A percentile compares a stretch with the other conserved stretches of the same genome.
These are phyloP conservation scores for Sus cebifrons DNA, from an alignment of 2,797 vertebrate species.

Conservation along the genomic window DNA sequence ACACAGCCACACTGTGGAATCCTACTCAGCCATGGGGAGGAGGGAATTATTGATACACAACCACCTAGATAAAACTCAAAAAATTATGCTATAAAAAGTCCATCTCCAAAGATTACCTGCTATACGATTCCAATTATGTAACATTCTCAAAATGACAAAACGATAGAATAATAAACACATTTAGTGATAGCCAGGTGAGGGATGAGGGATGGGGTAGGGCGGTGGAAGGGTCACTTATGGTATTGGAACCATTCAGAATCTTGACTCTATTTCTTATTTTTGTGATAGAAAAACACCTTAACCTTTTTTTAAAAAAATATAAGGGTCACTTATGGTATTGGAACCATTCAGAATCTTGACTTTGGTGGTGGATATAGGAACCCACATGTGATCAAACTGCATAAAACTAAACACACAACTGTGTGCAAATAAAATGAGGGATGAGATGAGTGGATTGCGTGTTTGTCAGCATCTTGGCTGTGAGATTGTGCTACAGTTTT, in stretches of 20 bases:
- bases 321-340: too few species aligned
- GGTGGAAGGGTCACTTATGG: background rate
- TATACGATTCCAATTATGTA: background rate
- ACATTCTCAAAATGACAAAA: background rate
- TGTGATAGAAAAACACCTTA: too few species aligned
- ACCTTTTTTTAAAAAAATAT: too few species aligned
- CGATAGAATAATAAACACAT: background rate
- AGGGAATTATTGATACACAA: background rate
- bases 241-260: background rate
- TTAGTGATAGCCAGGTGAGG: too few species aligned
- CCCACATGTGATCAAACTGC: background rate
- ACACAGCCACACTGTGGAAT: rapidly evolving
- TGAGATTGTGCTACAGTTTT: background rate
- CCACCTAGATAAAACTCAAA: background rate
- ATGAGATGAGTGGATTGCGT: background rate
- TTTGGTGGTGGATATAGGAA: background rate
- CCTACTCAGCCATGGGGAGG: background rate
- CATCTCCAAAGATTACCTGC: background rate
- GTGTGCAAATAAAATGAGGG: rapidly evolving
- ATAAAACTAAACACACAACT: background rate
- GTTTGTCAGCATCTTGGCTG: background rate
- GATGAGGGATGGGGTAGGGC: rapidly evolving
- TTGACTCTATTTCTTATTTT: too few species aligned
- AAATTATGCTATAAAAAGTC: background rate
- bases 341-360: background rate